Conservation (phyloP, 2,113 vertebrate species). For the Globicephala melas region DNA sequence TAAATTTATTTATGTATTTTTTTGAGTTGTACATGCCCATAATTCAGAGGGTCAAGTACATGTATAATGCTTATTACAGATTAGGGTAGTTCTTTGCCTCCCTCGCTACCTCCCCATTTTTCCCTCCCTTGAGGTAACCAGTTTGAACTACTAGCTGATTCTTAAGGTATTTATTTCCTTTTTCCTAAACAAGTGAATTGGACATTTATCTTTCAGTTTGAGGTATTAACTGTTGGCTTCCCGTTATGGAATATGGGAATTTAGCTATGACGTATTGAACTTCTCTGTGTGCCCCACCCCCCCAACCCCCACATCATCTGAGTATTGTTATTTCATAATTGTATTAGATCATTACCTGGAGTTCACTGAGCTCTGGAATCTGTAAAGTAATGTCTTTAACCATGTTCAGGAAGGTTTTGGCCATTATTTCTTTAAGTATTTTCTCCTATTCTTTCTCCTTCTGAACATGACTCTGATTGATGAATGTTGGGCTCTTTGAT, state of each 20-base stretch:
- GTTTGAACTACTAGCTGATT: conserved; percentile 20
- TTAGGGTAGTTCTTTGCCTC: neutral
- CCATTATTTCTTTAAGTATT: conserved; percentile 20
- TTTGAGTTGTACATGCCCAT: neutral
- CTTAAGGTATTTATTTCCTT: neutral
- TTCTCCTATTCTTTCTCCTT: neutral
- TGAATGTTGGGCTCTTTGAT: neutral
- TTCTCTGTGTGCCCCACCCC: neutral
- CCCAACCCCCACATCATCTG: neutral
- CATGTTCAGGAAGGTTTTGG: conserved; percentile 9
- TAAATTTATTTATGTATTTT: neutral
- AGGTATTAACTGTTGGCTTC: neutral
- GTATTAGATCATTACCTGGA: neutral
- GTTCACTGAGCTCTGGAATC: neutral
- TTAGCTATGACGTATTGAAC: neutral
- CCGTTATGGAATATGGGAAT: neutral
- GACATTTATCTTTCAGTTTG: conserved; percentile 4
- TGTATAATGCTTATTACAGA: neutral
- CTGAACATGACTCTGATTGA: neutral
- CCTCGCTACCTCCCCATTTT: neutral
- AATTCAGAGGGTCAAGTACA: neutral
- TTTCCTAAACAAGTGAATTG: conserved; percentile 23
- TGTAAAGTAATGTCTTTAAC: conserved; percentile 32
- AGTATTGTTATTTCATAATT: conserved; percentile 39
- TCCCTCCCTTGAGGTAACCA: neutral